Conservation (phyloP, 2,113 vertebrate species). For the Brienomyrus brachyistius region DNA sequence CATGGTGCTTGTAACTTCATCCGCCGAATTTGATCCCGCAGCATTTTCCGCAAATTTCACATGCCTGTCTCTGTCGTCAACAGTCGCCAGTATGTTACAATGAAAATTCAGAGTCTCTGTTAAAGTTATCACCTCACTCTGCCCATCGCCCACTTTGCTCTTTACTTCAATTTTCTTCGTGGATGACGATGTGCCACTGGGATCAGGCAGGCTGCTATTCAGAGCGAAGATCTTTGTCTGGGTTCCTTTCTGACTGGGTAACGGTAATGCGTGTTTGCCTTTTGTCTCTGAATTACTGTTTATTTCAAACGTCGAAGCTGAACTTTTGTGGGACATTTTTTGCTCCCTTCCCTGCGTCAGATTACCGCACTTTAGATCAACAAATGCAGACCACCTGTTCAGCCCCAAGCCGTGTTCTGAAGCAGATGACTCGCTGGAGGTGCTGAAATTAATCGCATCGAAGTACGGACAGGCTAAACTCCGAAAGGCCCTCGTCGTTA, state of each 20-base stretch:
- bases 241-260: slow-evolving; percentile 32
- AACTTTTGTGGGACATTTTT: slow-evolving; percentile 49
- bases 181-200: slow-evolving; percentile 38
- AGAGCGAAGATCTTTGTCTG: slow-evolving; percentile 53
- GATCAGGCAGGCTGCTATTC: slow-evolving; percentile 36
- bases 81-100: slow-evolving; percentile 58
- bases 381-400: slow-evolving; percentile 83
- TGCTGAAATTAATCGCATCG: slow-evolving; percentile 78
- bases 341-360: slow-evolving; percentile 44
- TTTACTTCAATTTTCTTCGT: slow-evolving; percentile 43
- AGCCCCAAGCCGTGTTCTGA: slow-evolving; percentile 72
- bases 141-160: slow-evolving; percentile 43
- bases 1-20: slow-evolving; percentile 49
- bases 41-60: slow-evolving; percentile 48
- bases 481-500: slow-evolving; percentile 88
- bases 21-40: slow-evolving; percentile 39
- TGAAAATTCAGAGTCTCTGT: slow-evolving; percentile 66
- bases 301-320: slow-evolving; percentile 49
- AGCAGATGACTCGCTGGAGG: slow-evolving; percentile 80
- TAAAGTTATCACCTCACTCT: slow-evolving; percentile 63
- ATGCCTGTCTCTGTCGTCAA: slow-evolving; percentile 38
- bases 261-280: slow-evolving; percentile 20
- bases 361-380: slow-evolving; percentile 78
- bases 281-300: slow-evolving; percentile 39
- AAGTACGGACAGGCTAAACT: slow-evolving; percentile 92